A percentile compares a stretch with the other conserved stretches of the same genome.
Evolutionary conservation across 2,113 vertebrate species (phyloP).

Genomic region (Talpa occidentalis): DNA sequence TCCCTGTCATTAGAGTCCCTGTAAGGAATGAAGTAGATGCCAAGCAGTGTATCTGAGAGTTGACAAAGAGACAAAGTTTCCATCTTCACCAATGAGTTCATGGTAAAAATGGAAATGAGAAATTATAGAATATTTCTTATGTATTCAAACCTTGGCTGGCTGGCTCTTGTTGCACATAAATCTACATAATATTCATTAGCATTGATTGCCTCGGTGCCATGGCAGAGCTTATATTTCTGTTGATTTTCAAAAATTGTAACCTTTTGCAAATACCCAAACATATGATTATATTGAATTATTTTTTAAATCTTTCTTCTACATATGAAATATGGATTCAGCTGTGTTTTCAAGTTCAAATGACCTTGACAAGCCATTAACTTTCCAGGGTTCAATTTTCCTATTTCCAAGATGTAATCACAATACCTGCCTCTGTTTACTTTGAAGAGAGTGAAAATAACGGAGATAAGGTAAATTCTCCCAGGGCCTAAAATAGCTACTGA

Average conservation of each 20-base stretch:
- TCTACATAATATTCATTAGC: conserved; percentile 11
- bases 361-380: conserved; percentile 67
- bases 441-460: conserved; percentile 63
- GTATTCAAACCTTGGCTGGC: background rate
- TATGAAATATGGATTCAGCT: conserved; percentile 54
- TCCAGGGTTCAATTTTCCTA: conserved; percentile 54
- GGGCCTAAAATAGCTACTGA: conserved; percentile 52
- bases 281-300: background rate
- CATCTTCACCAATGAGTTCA: background rate
- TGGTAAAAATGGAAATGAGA: background rate
- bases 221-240: conserved; percentile 4
- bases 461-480: conserved; percentile 63
- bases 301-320: conserved; percentile 43
- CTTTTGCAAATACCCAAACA: conserved; percentile 33
- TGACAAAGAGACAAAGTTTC: background rate
- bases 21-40: background rate
- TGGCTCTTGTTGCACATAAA: conserved; percentile 10
- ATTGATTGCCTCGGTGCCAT: background rate
- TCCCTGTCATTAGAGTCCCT: background rate
- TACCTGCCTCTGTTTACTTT: conserved; percentile 67
- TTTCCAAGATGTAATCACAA: conserved; percentile 69
- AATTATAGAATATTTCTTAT: conserved; percentile 27
- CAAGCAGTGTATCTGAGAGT: background rate
- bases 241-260: conserved; percentile 45
- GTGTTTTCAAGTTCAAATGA: conserved; percentile 67